These are phyloP conservation scores for Cyanistes caeruleus DNA, from an alignment of 2,113 vertebrate genomes.

Conservation along the genomic window DNA sequence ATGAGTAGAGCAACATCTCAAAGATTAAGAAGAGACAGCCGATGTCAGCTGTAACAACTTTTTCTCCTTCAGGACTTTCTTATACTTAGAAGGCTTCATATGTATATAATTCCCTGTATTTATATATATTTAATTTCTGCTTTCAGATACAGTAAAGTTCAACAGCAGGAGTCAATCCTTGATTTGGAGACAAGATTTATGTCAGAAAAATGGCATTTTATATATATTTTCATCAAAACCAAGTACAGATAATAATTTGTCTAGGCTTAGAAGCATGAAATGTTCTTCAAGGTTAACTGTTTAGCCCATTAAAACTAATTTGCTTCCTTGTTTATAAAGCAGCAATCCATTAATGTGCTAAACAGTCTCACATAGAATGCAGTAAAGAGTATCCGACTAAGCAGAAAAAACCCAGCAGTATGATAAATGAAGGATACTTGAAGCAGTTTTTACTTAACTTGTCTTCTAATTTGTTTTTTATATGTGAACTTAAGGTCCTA, in stretches of 20 bases:
- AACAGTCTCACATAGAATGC: background rate
- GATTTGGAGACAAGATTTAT: background rate
- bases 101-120: background rate
- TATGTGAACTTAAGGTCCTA: background rate
- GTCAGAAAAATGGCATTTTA: background rate
- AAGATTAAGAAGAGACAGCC: background rate
- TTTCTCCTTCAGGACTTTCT: background rate
- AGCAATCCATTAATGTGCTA: background rate
- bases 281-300: constrained; percentile 14
- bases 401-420: background rate
- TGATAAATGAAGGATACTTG: background rate
- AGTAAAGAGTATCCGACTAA: background rate
- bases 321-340: background rate
- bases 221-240: background rate
- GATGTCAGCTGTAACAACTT: background rate
- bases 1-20: background rate
- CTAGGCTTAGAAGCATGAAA: background rate
- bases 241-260: background rate
- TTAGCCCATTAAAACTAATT: constrained; percentile 5
- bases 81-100: background rate
- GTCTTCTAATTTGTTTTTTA: background rate
- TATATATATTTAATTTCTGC: background rate
- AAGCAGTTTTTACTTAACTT: background rate
- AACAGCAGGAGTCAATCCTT: background rate
- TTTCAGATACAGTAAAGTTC: background rate